A percentile compares a stretch with the other conserved stretches of the same genome.
Conservation (phyloP, 1,140 invertebrate genomes). For the Macrotrachela quadricornifera region DNA sequence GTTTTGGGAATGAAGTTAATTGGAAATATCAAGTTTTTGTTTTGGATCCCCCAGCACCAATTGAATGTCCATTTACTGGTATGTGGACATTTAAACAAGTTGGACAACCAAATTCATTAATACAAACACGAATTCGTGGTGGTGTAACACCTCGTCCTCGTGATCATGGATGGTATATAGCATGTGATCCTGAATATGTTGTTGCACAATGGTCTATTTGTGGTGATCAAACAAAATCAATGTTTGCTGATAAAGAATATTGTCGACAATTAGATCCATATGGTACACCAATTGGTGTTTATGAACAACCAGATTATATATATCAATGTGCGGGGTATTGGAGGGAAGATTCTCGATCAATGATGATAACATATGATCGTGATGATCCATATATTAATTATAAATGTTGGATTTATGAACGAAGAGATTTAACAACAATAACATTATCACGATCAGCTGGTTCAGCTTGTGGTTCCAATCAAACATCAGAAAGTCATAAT, state of each 20-base stretch:
- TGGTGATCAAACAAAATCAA: constrained; percentile 9
- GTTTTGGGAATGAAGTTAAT: not conserved
- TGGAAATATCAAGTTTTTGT: constrained; percentile 8
- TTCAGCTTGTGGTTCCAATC: constrained; percentile 4
- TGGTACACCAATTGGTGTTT: constrained; percentile 5
- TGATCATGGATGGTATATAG: constrained; percentile 8
- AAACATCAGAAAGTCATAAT: not conserved
- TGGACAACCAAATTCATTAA: not conserved
- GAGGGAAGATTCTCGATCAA: constrained; percentile 5
- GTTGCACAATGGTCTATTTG: constrained; percentile 7
- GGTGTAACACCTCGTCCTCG: constrained; percentile 3
- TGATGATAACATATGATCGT: constrained; percentile 7
- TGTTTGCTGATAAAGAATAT: constrained; percentile 7
- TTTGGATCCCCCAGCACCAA: constrained; percentile 7
- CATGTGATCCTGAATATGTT: not conserved
- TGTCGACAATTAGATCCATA: constrained; percentile 4
- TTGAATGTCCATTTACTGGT: constrained; percentile 9
- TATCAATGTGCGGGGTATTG: constrained; percentile 8
- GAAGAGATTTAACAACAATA: constrained; percentile 7
- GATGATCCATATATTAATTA: constrained; percentile 7
- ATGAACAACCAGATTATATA: constrained; percentile 8
- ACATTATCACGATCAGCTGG: constrained; percentile 4
- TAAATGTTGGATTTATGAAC: constrained; percentile 9
- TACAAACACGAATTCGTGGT: constrained; percentile 7
- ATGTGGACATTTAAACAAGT: constrained; percentile 7